Base-by-base conservation (phyloP, 2,113 vertebrate species). In the Sporophila hypoxantha region DNA sequence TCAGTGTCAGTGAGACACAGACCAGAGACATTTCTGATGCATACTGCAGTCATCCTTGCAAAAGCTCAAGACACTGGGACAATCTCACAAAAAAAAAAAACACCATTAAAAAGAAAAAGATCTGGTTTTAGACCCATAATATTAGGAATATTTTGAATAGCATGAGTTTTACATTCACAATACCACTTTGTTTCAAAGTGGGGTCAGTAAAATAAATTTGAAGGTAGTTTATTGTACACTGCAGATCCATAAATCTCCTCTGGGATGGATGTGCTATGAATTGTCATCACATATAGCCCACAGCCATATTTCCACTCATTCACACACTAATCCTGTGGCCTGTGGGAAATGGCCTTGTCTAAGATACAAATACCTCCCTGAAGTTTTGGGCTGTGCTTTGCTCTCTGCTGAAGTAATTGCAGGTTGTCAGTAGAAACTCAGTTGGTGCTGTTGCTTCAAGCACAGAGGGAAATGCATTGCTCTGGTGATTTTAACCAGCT, bases 361-460 rank as follows among this genome's bases (percentile, higher is more conserved):
- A 14, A 78, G 67, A 61, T 29, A 57, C 39, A 79, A 86, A 88
- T 15, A 22, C 32, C 59, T 75, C 27, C 65, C 80, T 53, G 20
- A 65, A 77, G 82, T 73, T 75, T 83, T 69, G 66, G 36, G 55
- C 26, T 77, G 22, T 18, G 65, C 44, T 92, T 75, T 76, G 37
- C 47, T 70, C 92, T 71, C 64, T 85, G n/a, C 65, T 91, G 78
- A 82, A 85, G 34, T 32, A 89, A 90, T 71, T 89, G 76, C 46
- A 83, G 76, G 64, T 34, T 93, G 82, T 68, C 85, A 80, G 73
- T n/a, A 65, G 57, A 80, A 94, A 93, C 80, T 57, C 68, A 80
- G 6, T 82, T 80, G 85, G 71, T 79, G 71, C 30, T 85, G 76
- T 67, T 89, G 17, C 49, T 61, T 53, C 75, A 85, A 27, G 83